phyloP scores from a whole-genome alignment of 1,140 invertebrate genomes.

The Eulimnadia texana region DNA sequence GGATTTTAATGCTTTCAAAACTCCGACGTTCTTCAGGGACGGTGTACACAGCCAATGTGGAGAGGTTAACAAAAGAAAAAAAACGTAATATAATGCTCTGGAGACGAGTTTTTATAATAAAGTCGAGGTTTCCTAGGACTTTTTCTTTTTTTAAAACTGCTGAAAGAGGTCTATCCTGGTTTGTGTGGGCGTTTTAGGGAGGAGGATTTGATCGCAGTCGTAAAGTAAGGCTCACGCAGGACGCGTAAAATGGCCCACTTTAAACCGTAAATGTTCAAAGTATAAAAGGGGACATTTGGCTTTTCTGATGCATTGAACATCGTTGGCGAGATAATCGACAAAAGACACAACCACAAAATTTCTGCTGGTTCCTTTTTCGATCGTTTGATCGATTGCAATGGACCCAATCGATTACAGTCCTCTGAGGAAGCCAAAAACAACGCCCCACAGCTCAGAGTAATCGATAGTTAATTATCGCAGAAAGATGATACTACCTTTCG shows the following conservation, averaged over 20 bases:
- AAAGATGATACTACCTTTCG: background rate
- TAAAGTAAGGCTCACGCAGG: background rate
- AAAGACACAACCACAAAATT: background rate
- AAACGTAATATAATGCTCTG: too few relatives aligned
- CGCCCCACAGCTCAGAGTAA: background rate
- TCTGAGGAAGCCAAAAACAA: background rate
- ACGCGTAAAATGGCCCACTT: background rate
- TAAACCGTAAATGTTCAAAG: background rate
- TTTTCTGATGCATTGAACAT: background rate
- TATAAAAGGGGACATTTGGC: background rate
- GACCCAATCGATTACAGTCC: background rate
- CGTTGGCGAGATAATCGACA: too few relatives aligned
- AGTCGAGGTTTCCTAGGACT: too few relatives aligned
- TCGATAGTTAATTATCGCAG: too few relatives aligned
- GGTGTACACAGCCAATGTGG: too few relatives aligned
- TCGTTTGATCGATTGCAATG: too few relatives aligned
- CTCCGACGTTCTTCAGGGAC: too few relatives aligned
- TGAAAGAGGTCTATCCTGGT: too few relatives aligned
- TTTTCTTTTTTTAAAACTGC: too few relatives aligned
- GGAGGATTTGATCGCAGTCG: background rate
- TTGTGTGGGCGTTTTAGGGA: background rate
- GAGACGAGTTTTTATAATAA: too few relatives aligned
- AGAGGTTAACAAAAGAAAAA: too few relatives aligned
- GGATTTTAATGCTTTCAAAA: background rate
- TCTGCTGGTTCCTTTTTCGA: background rate